Base-by-base conservation (phyloP, 2,888 invertebrate species). In the Drosophila robusta region DNA sequence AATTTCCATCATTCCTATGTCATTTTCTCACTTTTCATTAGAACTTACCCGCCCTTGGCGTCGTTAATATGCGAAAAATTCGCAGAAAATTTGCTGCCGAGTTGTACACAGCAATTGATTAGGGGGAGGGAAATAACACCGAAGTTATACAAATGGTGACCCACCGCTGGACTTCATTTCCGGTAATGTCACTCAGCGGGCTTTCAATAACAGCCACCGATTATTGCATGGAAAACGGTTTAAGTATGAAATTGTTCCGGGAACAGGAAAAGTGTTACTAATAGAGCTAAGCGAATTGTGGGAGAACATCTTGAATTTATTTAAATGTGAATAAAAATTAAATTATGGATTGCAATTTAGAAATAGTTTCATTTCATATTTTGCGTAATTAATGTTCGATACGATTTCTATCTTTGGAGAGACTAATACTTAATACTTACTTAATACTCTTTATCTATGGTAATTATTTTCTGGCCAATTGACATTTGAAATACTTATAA, bases 401-500 rank as follows among this genome's bases (percentile, higher is more conserved):
- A n/a, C n/a, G n/a, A n/a, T n/a, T n/a, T n/a, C n/a, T n/a, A n/a
- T n/a, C n/a, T n/a, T n/a, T n/a, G n/a, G n/a, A n/a, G n/a, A n/a
- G n/a, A n/a, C n/a, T n/a, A n/a, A n/a, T n/a, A n/a, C n/a, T n/a
- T n/a, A n/a, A n/a, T n/a, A n/a, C n/a, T n/a, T n/a, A n/a, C n/a
- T 47, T 41, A 71, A 46, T 64, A 5, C 4, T 6, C 9, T 14
- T 55, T 63, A 75, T 44, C 39, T 41, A 7, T 44, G n/a, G 14
- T 5, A 52, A 52, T 61, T 70, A 51, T 52, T 38, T 14, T 16
- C 12, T 18, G 29, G 32, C 18, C 41, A 54, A 34, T 36, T 24
- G 39, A 22, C 14, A 44, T 2, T 29, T 36, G 12, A 14, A 57
- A 38, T 3, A 6, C 4, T 11, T 42, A 12, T 9, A 22, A 22